Conservation (phyloP, 2,888 invertebrate species). For the Scelioninae gen. 1 region DNA sequence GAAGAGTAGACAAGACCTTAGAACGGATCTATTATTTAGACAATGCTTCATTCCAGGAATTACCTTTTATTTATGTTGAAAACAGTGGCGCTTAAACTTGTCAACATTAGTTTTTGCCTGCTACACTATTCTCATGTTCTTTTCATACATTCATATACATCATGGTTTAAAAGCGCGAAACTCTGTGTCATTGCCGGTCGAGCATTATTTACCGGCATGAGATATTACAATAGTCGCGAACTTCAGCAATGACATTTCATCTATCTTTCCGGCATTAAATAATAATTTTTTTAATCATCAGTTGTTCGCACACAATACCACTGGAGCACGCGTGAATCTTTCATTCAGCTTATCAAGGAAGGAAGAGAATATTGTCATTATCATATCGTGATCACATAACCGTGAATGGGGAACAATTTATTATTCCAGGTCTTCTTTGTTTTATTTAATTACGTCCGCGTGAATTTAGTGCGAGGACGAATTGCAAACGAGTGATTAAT, state of each 20-base stretch:
- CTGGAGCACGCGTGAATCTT: constrained; percentile 14
- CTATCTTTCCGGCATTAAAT: constrained; percentile 54
- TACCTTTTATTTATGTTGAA: constrained; percentile 53
- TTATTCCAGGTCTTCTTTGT: constrained; percentile 22
- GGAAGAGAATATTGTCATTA: constrained; percentile 1
- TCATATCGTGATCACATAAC: neutral
- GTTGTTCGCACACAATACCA: neutral
- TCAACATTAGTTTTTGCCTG: constrained; percentile 49
- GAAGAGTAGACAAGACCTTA: constrained; percentile 12
- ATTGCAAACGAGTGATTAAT: constrained; percentile 51
- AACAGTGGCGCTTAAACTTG: constrained; percentile 58
- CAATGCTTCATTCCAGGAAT: constrained; percentile 43
- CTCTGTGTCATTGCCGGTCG: constrained; percentile 44
- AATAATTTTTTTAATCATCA: constrained; percentile 53
- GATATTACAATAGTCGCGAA: constrained; percentile 51
- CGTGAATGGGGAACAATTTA: constrained; percentile 24
- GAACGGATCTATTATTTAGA: constrained; percentile 40
- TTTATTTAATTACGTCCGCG: constrained; percentile 43
- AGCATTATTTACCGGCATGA: constrained; percentile 59
- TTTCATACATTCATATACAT: constrained; percentile 60
- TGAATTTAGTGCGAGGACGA: constrained; percentile 34
- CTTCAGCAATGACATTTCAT: constrained; percentile 50
- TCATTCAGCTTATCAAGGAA: neutral
- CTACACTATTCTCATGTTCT: constrained; percentile 42
- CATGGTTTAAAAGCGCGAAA: constrained; percentile 62